Base-by-base conservation (phyloP, 2,888 invertebrate species). In the Himalopsyche kuldschensis region DNA sequence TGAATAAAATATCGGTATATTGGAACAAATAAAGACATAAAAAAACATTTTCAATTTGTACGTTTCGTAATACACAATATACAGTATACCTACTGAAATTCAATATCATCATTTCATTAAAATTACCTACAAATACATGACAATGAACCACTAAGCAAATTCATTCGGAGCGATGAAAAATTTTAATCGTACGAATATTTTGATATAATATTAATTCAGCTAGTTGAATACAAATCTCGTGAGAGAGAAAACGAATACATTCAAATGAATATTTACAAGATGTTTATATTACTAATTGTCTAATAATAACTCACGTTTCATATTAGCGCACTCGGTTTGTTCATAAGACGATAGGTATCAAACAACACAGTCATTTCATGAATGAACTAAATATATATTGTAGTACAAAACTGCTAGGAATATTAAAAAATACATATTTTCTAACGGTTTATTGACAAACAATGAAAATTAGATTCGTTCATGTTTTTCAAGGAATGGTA, bases 171-270 rank as follows among this genome's bases (percentile, higher is more conserved):
- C 80, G 80, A 83, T 82, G 80, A 78, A 82, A 80, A 83, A 79
- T 69, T 79, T 75, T 76, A 80, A 84, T 80, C 75, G 75, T 63
- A 82, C 31, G 75, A 79, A 75, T 79, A 80, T 78, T 69, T 80
- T 83, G 82, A 55, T 55, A 55, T 55, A 20, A 55, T 55, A 55
- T 55, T 55, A 84, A 85, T 85, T 85, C 84, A 83, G 75, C 85
- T 85, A 85, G 78, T 84, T 81, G 81, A 84, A 82, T 84, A 85
- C 79, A 83, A 82, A 80, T 85, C 83, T 85, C 85, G 80, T 78
- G 31, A 82, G 77, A 84, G 84, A 84, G 63, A 81, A 79, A 84
- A 84, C 79, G 79, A 85, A 85, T 85, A 85, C 82, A 84, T 48
- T 83, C 76, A 85, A 85, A 82, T 75, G 76, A 80, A 81, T 84